phyloP scores from a whole-genome alignment of 2,888 invertebrate genomes.

The Lasioglossum figueresi region DNA sequence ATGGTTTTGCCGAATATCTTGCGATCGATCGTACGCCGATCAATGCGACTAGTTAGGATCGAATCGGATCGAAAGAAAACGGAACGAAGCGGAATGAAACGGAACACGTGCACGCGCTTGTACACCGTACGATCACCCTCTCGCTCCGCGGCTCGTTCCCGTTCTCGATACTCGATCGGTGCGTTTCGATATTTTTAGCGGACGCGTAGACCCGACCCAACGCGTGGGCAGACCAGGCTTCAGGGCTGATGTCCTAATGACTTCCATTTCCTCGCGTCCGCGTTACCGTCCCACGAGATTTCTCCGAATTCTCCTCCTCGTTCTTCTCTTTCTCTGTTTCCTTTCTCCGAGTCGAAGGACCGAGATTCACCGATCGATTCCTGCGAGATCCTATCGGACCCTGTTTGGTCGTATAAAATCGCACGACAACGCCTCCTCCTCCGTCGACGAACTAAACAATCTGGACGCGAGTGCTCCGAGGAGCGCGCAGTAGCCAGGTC shows the following conservation, averaged over 20 bases:
- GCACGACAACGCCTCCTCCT: no score
- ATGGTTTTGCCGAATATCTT: background rate
- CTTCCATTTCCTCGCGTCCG: constrained; percentile 60
- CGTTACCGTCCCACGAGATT: constrained; percentile 9
- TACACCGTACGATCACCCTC: background rate
- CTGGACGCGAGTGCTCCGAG: constrained; percentile 24
- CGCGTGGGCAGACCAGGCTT: constrained; percentile 60
- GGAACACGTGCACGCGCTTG: constrained; percentile 53
- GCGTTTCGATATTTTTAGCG: constrained; percentile 77
- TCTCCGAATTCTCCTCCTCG: background rate
- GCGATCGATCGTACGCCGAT: background rate
- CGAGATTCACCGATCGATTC: background rate
- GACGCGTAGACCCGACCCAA: constrained; percentile 69
- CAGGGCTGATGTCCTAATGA: constrained; percentile 68
- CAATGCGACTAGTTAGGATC: background rate
- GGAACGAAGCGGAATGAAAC: background rate
- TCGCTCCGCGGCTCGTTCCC: constrained; percentile 26
- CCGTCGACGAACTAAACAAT: constrained; percentile 14
- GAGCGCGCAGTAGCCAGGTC: constrained; percentile 43
- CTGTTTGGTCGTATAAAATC: background rate
- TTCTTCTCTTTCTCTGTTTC: background rate
- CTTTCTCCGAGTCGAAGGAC: background rate
- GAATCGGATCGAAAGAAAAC: background rate
- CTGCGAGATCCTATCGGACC: background rate
- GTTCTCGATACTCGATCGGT: constrained; percentile 78